Conservation (phyloP, 2,797 vertebrate genomes). For the Enteromius mattozi region DNA sequence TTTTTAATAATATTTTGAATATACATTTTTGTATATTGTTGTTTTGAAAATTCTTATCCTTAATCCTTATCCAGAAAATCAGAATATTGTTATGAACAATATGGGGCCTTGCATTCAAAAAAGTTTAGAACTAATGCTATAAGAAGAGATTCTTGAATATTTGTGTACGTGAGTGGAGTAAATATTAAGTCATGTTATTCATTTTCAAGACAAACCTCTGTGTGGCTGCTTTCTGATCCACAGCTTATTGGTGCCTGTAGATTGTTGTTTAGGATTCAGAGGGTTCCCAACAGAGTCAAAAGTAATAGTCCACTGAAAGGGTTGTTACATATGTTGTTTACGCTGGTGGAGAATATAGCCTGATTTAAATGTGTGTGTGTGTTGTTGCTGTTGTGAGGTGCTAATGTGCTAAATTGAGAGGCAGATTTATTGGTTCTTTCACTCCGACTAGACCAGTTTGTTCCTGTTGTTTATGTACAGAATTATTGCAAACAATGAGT, state of each 20-base stretch:
- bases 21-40: not conserved
- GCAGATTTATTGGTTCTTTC: slow-evolving; percentile 47
- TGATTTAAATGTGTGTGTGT: not conserved
- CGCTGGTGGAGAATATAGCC: slow-evolving; percentile 42
- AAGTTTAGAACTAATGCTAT: not conserved
- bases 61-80: not conserved
- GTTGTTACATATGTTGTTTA: slow-evolving; percentile 37
- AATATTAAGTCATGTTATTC: slow-evolving; percentile 3
- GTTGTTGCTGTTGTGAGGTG: slow-evolving; percentile 18
- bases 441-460: slow-evolving; percentile 33
- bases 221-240: slow-evolving; percentile 26
- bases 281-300: slow-evolving; percentile 10
- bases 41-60: not conserved
- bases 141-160: not conserved
- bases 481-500: slow-evolving; percentile 56
- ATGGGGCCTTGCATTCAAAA: not conserved
- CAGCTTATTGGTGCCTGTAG: slow-evolving; percentile 10
- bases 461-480: slow-evolving; percentile 44
- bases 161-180: not conserved
- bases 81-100: not conserved
- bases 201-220: slow-evolving; percentile 5
- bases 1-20: not conserved
- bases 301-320: slow-evolving; percentile 38
- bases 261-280: slow-evolving; percentile 13
- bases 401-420: slow-evolving; percentile 35